Evolutionary conservation across 2,113 vertebrate species (phyloP).

Genomic region (Cathartes aura): DNA sequence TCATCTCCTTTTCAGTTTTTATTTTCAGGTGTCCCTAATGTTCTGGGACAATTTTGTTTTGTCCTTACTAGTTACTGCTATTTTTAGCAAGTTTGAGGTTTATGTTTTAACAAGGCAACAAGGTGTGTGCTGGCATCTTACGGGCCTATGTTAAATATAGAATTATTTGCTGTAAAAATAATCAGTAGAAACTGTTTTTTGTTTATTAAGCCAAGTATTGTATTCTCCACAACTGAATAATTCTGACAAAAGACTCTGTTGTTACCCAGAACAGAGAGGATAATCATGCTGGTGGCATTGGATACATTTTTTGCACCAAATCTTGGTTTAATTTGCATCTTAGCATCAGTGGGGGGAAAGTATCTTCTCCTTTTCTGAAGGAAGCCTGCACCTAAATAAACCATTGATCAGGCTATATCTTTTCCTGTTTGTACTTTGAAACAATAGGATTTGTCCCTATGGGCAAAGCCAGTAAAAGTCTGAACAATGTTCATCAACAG

Average conservation of each 20-base stretch:
- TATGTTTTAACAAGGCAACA: neutral
- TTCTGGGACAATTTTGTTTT: neutral
- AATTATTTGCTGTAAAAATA: neutral
- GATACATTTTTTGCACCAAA: neutral
- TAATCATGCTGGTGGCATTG: neutral
- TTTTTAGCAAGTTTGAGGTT: neutral
- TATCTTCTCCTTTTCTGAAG: neutral
- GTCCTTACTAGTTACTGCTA: neutral
- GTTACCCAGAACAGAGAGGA: neutral
- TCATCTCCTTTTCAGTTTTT: neutral
- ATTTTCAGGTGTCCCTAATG: neutral
- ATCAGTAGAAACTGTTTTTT: neutral
- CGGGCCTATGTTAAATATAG: neutral
- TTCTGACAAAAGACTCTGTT: neutral
- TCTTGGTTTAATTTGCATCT: neutral
- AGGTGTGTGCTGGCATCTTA: neutral
- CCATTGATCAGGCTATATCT: neutral
- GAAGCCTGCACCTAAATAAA: neutral
- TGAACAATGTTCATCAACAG: neutral
- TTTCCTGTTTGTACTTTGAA: neutral
- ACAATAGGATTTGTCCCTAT: neutral
- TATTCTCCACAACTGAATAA: neutral
- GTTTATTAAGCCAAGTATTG: neutral
- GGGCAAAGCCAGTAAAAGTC: neutral
- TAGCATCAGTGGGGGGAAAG: neutral